Evolutionary conservation across 2,113 vertebrate genomes (phyloP), one percentile per base, ranked within the genome.

Genomic region (Oncorhynchus kisutch): DNA sequence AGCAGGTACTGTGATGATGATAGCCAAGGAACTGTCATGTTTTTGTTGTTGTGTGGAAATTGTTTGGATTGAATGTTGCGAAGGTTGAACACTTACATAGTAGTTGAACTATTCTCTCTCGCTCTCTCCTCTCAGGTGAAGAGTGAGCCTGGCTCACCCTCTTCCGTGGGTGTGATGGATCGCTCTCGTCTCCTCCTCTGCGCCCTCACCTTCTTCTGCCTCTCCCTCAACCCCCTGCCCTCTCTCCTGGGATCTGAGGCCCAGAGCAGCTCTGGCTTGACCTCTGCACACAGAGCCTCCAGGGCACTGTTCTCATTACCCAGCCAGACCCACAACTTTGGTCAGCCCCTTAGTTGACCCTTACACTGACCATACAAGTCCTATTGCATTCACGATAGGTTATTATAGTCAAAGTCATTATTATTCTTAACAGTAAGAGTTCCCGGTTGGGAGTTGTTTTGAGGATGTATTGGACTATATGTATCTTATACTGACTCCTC

Each of bases 171-270:
- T 18, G 98, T 99, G 94, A 96, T 99, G 94, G 98, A 99, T 86
- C 94, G 96, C n/a, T 99, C 98, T 14, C 95, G 98, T 5, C 95
- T 99, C 67, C 95, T 99, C 7, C 95, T 99, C 51, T 99, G 97
- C n/a, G 93, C 95, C 27, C 95, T 99, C 82, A 98, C 96, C 1
- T 98, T 99, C 89, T 93, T 99, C 84, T 97, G 96, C 88, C 94
- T 99, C 73, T 99, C 97, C 57, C 94, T 99, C 45, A 99, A 99
- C 85, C 98, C 98, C 0, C 91, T 99, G 74, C 96, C 97, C 0
- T 95, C 96, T 2, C 88, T 99, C 67, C 87, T 99, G 85, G 95
- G 94, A 34, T 83, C 91, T 0, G 91, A 1, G 84, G 78, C 73
- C 78, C 89, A 83, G 18, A 92, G 73, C 18, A 48, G 68, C 70